Conservation (phyloP, 1,140 invertebrate genomes). For the Trichonephila inaurata region DNA sequence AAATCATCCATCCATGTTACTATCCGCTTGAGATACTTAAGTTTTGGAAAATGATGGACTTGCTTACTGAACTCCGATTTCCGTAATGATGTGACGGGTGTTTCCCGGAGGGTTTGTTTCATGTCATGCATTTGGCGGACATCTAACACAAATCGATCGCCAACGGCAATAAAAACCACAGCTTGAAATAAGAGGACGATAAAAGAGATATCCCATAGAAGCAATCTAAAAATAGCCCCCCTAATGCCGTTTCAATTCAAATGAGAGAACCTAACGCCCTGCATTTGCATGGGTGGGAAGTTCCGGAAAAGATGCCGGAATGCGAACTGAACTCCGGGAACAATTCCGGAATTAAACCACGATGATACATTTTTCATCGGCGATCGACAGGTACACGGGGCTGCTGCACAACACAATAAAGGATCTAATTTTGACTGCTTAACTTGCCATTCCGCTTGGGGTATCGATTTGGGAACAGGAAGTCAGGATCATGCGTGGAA, state of each 20-base stretch:
- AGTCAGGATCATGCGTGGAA: no score
- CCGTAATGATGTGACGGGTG: no score
- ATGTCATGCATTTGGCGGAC: neutral
- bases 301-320: neutral
- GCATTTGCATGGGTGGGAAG: neutral
- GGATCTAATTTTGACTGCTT: no score
- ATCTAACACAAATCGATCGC: neutral
- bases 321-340: neutral
- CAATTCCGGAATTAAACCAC: neutral
- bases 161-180: neutral
- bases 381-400: neutral
- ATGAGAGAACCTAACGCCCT: neutral
- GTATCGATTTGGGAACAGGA: no score
- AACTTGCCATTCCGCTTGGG: no score
- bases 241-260: conserved; percentile 6
- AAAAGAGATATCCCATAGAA: conserved; percentile 12
- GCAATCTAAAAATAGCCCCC: neutral
- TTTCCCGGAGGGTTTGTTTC: neutral
- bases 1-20: no score
- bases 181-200: neutral
- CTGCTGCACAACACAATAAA: neutral
- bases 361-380: conserved; percentile 15
- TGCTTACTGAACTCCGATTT: no score
- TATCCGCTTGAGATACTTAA: no score
- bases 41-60: no score